Conservation (phyloP, 2,113 vertebrate species). For the Passerina amoena region DNA sequence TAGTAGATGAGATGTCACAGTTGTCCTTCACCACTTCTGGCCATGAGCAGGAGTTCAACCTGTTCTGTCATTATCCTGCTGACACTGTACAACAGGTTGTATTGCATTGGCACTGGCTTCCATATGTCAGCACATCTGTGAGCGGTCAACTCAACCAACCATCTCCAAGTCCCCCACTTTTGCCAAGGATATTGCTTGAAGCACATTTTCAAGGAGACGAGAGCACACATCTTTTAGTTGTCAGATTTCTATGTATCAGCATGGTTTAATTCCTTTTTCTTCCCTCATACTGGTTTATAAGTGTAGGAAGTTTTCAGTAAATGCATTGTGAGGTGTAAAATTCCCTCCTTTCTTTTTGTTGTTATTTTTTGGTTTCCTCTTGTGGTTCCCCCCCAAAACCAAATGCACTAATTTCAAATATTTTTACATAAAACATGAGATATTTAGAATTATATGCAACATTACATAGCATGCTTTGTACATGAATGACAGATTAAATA, state of each 20-base stretch:
- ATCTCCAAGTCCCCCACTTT: conserved; percentile 73
- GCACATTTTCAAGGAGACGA: conserved; percentile 74
- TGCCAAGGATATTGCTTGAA: conserved; percentile 75
- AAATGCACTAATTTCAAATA: not conserved
- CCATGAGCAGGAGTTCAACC: conserved; percentile 73
- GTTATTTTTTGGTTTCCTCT: not conserved
- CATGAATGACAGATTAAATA: not conserved
- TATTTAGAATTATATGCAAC: not conserved
- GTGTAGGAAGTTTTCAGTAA: not conserved
- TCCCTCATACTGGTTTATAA: not conserved
- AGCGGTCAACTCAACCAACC: conserved; percentile 73
- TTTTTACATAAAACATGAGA: not conserved
- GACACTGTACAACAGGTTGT: conserved; percentile 87
- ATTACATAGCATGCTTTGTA: not conserved
- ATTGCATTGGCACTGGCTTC: conserved; percentile 75
- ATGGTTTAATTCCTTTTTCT: not conserved
- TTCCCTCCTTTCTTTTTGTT: not conserved
- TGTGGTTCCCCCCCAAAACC: not conserved
- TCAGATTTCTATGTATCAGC: conserved; percentile 64
- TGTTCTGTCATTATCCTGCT: conserved; percentile 81
- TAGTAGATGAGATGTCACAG: conserved; percentile 48
- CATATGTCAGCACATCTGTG: conserved; percentile 89
- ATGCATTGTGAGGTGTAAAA: not conserved
- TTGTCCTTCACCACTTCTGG: conserved; percentile 71
- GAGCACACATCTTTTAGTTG: conserved; percentile 72